These are phyloP conservation scores for Onychostruthus taczanowskii DNA, from an alignment of 2,113 vertebrate species.

Conservation along the genomic window DNA sequence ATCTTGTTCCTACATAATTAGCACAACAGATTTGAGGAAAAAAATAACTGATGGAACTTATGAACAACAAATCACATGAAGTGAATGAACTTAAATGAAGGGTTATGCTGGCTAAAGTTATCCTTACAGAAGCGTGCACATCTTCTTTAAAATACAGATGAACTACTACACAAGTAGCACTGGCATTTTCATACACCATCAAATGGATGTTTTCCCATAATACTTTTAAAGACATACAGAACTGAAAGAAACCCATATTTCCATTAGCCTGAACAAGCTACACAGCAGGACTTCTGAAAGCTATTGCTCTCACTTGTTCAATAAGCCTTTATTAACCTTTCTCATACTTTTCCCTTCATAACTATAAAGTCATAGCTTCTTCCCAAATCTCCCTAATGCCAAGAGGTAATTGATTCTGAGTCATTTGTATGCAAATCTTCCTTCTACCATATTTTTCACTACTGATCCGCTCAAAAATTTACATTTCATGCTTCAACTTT, in stretches of 20 bases:
- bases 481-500: constrained; percentile 11
- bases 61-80: neutral
- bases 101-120: neutral
- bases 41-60: neutral
- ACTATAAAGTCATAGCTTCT: constrained; percentile 8
- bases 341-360: neutral
- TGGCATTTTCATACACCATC: neutral
- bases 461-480: neutral
- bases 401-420: constrained; percentile 28
- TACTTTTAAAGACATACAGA: neutral
- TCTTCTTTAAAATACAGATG: neutral
- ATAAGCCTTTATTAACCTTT: constrained; percentile 25
- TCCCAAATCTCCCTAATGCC: constrained; percentile 22
- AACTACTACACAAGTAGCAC: neutral
- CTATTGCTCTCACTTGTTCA: constrained; percentile 17
- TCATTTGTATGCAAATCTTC: constrained; percentile 56
- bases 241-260: neutral
- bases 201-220: neutral
- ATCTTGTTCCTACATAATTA: neutral
- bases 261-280: constrained; percentile 18
- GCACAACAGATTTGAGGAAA: neutral
- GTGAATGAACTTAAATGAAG: neutral
- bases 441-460: neutral
- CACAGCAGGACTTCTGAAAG: constrained; percentile 6
- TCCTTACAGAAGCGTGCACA: neutral